Evolutionary conservation across 2,113 vertebrate species (phyloP), one percentile per base, ranked within the genome.

Genomic region (Columba livia): DNA sequence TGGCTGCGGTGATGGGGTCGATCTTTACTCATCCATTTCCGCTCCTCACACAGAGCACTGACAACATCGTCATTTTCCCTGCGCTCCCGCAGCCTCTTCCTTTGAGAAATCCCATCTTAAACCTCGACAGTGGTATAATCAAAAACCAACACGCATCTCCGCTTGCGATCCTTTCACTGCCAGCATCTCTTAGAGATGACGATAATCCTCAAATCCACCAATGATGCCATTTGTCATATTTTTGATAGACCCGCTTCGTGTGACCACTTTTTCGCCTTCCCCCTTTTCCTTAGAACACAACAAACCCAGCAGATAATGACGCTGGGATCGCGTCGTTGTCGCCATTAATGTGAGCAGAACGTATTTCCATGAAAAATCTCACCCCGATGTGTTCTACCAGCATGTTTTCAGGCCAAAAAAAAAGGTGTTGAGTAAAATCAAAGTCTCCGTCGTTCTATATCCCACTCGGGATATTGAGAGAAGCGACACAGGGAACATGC

Each of bases 161-260:
- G 5, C 60, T 32, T 32, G 42, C 8, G 32, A 8, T 66, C 12
- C 20, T 78, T 65, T 69, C 40, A 11, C 17, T 25, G 14, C 38
- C 56, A 9, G 32, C 28, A 3, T 2, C 0, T 2, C 34, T 65
- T 56, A 7, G 2, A 48, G 50, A 42, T 8, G 0, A 26, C 38
- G 64, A 66, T 38, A 70, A 51, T 78, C 32, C 88, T 34, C 56
- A n/a, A 9, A 47, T 60, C 69, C 32, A 23, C 32, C 34, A 3
- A 3, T 0, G 1, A 51, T 67, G 57, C 42, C 19, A 4, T 32
- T 73, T 84, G 3, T 14, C 11, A 17, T 70, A 36, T 28, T 34
- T 50, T 44, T 28, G 7, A 1, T 47, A 58, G 34, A 4, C 15
- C 4, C 14, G 24, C 44, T 87, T 61, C 6, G 0, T 31, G 23